A percentile compares a stretch with the other conserved stretches of the same genome.
phyloP scores from a whole-genome alignment of 2,888 invertebrate genomes.

The Archips xylosteana region DNA sequence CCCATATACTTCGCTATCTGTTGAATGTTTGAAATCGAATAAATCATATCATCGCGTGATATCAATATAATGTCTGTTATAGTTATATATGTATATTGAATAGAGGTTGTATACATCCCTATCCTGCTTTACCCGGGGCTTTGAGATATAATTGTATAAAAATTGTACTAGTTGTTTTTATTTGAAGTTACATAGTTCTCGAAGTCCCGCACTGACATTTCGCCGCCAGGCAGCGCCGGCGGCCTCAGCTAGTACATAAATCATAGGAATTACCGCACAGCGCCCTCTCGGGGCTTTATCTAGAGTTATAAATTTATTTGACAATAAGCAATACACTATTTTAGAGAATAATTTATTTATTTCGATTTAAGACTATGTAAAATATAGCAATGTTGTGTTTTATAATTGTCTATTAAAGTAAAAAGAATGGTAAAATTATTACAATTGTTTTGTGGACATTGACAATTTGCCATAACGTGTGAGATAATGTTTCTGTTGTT shows the following conservation, averaged over 20 bases:
- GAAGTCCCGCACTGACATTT: neutral
- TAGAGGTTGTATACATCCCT: constrained; percentile 53
- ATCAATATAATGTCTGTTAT: constrained; percentile 54
- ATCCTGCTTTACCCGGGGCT: constrained; percentile 26
- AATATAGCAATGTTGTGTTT: constrained; percentile 82
- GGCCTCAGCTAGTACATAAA: constrained; percentile 66
- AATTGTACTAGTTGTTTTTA: constrained; percentile 13
- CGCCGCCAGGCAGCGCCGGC: neutral
- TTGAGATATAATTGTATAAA: constrained; percentile 22
- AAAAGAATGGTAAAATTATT: constrained; percentile 60
- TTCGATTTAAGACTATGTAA: constrained; percentile 83
- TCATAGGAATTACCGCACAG: constrained; percentile 64
- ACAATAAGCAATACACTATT: constrained; percentile 80
- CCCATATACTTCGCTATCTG: constrained; percentile 16
- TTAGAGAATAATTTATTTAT: constrained; percentile 82
- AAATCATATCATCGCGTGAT: constrained; percentile 74
- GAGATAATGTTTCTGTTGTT: constrained; percentile 81
- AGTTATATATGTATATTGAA: constrained; percentile 49
- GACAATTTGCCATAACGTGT: constrained; percentile 82
- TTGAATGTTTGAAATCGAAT: constrained; percentile 53
- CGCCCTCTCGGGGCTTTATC: constrained; percentile 47
- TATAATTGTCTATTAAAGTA: constrained; percentile 76
- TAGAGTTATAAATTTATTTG: constrained; percentile 75
- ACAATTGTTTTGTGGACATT: constrained; percentile 71
- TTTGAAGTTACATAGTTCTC: constrained; percentile 2